Base-by-base conservation (phyloP, 1,140 invertebrate genomes). In the Monochamus saltuarius region DNA sequence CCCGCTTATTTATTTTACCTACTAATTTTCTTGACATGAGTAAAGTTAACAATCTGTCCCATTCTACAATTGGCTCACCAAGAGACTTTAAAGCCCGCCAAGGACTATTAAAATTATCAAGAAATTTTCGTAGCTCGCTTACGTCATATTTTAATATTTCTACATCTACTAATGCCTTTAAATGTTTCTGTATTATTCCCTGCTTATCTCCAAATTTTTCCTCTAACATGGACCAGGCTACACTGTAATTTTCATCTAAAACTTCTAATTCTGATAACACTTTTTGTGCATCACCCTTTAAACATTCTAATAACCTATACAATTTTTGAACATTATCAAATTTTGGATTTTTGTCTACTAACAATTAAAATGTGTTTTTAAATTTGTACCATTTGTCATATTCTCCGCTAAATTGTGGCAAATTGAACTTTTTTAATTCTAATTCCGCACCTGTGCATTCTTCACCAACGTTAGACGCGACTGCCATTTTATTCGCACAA, bases 31-130 rank as follows among this genome's bases (percentile, higher is more conserved):
- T 4, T 4, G 50, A 6, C 4, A 53, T 38, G 13, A 53, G 6
- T 11, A 36, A 14, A 34, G 68, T 64, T 4, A 70, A 57, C 13
- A 70, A 16, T 7, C 56, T 53, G 51, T 66, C 64, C 68, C 64
- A 72, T 8, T 66, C 36, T 7, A 58, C 22, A 7, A 61, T 42
- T 0, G 64, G 63, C 50, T 65, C 49, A 7, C 36, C 37, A n/a
- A 64, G 19, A 11, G 52, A 40, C 9, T 50, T 35, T n/a, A 72
- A 19, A 0, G 66, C 62, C 3, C 57, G 56, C 0, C 62, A n/a
- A 42, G 66, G 57, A 29, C 40, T 70, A 14, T 50, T 11, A 34
- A 66, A 39, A 36, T 64, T 43, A 29, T 67, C 68, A 16, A 64
- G 39, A 0, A 68, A 47, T 13, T 47, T 29, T 29, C 61, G 46